A percentile compares a stretch with the other conserved stretches of the same genome.
Evolutionary conservation across 1,140 invertebrate genomes (phyloP).

Genomic region (Drosophila biarmipes): DNA sequence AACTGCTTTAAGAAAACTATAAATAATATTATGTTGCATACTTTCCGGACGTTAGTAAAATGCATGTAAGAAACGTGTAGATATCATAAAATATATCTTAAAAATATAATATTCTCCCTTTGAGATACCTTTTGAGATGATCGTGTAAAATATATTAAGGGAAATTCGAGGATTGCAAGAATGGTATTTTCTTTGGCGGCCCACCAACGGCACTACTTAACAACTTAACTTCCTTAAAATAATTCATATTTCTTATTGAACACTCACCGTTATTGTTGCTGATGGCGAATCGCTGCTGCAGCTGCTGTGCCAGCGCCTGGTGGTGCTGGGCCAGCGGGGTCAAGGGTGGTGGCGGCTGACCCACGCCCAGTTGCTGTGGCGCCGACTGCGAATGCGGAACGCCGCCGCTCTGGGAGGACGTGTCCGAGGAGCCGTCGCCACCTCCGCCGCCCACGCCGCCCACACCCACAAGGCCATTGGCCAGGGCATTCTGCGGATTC

Average conservation of each 20-base stretch:
- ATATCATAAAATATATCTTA: not conserved
- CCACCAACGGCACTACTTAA: too few relatives aligned
- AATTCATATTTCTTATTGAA: not conserved
- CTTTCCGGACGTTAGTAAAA: not conserved
- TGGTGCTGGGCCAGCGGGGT: slow-evolving; percentile 83
- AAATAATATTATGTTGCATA: slow-evolving; percentile 1
- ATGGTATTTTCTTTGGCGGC: too few relatives aligned
- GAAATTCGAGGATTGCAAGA: too few relatives aligned
- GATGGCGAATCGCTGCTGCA: slow-evolving; percentile 84
- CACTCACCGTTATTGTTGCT: slow-evolving; percentile 84
- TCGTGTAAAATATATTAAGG: too few relatives aligned
- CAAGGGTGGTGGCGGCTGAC: slow-evolving; percentile 67
- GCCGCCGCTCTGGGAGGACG: slow-evolving; percentile 72
- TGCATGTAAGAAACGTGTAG: slow-evolving; percentile 5
- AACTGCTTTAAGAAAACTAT: not conserved
- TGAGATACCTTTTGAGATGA: too few relatives aligned
- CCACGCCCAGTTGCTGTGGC: slow-evolving; percentile 76
- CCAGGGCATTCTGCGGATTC: slow-evolving; percentile 72
- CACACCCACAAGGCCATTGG: slow-evolving; percentile 59
- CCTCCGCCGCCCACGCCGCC: slow-evolving; percentile 69
- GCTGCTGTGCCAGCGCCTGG: slow-evolving; percentile 83
- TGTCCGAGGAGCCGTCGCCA: slow-evolving; percentile 85
- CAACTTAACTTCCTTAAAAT: not conserved
- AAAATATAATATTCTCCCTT: too few relatives aligned
- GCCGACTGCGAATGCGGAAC: slow-evolving; percentile 83